Base-by-base conservation (phyloP, 1,140 invertebrate species). In the Sminthurides bifidus region DNA sequence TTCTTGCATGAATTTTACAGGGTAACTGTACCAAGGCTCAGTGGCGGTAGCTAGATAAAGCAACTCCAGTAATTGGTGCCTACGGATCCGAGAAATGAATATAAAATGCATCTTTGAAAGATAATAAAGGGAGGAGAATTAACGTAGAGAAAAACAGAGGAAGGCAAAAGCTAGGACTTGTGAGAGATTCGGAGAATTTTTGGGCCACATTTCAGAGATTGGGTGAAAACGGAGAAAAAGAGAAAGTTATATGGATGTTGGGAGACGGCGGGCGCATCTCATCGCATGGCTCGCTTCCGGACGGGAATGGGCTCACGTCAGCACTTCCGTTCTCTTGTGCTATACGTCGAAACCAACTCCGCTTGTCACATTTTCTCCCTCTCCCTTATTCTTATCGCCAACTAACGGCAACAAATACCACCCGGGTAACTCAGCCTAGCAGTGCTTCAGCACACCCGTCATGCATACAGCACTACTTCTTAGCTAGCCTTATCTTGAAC, bases 241-340 rank as follows among this genome's bases (percentile, higher is more conserved):
- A 8, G 14, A 14, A 10, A 26, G 37, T n/a, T n/a, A n/a, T 33
- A 57, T 43, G 52, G 49, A 54, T 53, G 56, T 50, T 19, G 33
- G 60, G 31, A 52, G 44, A 54, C 38, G 55, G 48, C 44, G 56
- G 53, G 61, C 58, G 61, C 61, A 63, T 63, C 59, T 55, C 60
- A 63, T 63, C 61, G 61, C 58, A 63, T 63, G 61, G 55, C 55
- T 63, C 55, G 62, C 59, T 64, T 64, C 62, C 62, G 58, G 62
- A 64, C 58, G 62, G 62, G 58, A 64, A 64, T 64, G 62, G 62
- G 61, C 59, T 59, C 62, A 64, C 62, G 62, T 60, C 58, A 60
- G 58, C 62, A 57, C 62, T 56, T 64, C 62, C 62, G 58, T 50
- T 56, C 56, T 52, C 44, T 41, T 38, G 26, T 57, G 48, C 44